Percentiles rank a stretch among this genome's conserved stretches.
Conservation (phyloP, 2,888 invertebrate species). For the Bellardia bayeri region DNA sequence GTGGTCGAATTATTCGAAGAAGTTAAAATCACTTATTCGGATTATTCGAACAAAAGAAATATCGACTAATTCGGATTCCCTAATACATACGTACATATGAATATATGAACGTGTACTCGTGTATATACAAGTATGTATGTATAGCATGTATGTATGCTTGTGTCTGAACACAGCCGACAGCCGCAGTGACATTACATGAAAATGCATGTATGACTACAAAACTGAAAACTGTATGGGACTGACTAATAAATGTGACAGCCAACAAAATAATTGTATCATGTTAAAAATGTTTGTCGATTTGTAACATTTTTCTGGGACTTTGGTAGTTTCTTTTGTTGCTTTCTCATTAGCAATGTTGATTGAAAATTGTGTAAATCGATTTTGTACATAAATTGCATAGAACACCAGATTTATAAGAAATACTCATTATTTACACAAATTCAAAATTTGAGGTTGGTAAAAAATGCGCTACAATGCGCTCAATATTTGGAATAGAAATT, state of each 20-base stretch:
- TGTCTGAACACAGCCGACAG: background rate
- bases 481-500: too few species aligned
- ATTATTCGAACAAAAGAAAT: too few species aligned
- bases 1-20: too few species aligned
- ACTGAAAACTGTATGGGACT: background rate
- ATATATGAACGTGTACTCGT: too few species aligned
- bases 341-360: conserved; percentile 15
- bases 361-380: conserved; percentile 29
- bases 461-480: too few species aligned
- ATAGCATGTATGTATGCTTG: background rate
- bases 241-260: background rate
- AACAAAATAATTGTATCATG: background rate
- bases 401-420: background rate
- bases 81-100: too few species aligned
- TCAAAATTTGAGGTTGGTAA: background rate
- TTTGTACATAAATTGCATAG: conserved; percentile 8
- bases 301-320: background rate
- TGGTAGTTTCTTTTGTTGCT: background rate
- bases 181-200: conserved; percentile 1
- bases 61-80: too few species aligned
- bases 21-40: too few species aligned
- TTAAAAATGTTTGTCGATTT: background rate
- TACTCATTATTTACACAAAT: background rate
- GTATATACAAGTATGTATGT: too few species aligned
- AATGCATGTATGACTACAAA: background rate